Percentiles rank a stretch among this genome's conserved stretches.
These are phyloP conservation scores for Cataglyphis hispanica DNA, from an alignment of 1,140 invertebrate species.

Conservation along the genomic window DNA sequence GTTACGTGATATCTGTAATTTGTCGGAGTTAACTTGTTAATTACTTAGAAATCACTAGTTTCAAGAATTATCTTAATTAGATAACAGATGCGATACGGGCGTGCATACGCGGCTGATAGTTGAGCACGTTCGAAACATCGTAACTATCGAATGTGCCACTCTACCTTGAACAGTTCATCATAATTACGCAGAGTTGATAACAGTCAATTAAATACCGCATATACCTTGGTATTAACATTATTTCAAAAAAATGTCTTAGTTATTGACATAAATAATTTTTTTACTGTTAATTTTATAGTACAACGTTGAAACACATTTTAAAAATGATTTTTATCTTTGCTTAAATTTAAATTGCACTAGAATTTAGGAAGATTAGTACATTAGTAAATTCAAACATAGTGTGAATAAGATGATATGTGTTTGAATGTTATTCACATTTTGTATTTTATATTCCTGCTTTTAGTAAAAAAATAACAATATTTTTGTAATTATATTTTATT, in stretches of 20 bases:
- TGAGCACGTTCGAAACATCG: not conserved
- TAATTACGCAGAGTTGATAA: conserved; percentile 48
- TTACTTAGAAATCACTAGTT: not conserved
- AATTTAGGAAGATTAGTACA: not conserved
- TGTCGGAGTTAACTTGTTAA: conserved; percentile 16
- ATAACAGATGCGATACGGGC: not conserved
- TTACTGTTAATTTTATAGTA: not conserved
- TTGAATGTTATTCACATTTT: not conserved
- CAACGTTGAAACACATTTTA: not conserved
- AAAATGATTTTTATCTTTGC: not conserved
- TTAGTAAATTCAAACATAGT: conserved; percentile 1
- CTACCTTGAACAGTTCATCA: not conserved
- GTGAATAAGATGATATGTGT: not conserved
- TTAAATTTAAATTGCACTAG: not conserved
- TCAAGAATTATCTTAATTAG: conserved; percentile 10
- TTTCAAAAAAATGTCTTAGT: conserved; percentile 17
- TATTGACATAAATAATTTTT: not conserved
- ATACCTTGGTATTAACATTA: not conserved
- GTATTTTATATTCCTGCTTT: not conserved
- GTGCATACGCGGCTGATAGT: not conserved
- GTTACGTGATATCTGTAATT: conserved; percentile 24
- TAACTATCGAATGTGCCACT: not conserved
- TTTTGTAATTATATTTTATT: conserved; percentile 10
- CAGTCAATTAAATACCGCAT: conserved; percentile 19
- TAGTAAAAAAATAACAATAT: not conserved